Base-by-base conservation (phyloP, 2,113 vertebrate species). In the Oxyruncus cristatus region DNA sequence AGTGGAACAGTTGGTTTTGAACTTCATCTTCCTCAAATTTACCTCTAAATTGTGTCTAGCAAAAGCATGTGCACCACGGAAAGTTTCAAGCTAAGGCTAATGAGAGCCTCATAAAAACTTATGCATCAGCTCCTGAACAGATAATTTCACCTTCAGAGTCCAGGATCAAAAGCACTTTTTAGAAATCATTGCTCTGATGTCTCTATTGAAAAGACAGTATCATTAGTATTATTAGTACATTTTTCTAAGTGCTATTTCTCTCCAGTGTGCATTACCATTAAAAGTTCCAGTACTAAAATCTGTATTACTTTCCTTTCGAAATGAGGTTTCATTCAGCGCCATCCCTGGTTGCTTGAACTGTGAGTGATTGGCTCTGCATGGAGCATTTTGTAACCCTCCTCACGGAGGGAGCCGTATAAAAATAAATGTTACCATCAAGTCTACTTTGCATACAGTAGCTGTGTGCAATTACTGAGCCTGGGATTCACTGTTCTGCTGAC, bases 241-340 rank as follows among this genome's bases (percentile, higher is more conserved):
- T 88, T 94, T 91, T 66, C 58, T 71, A 80, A 91, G 70, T 91
- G 67, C 35, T 91, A 59, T 92, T 71, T 92, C 94, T 94, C 84
- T 96, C 85, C 46, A 33, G 96, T 75, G 88, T 93, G 79, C 82
- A 92, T 92, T 88, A 88, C 49, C 76, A 88, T 94, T 94, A 95
- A 85, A 93, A 78, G 63, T 91, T 93, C 15, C 79, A 79, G 61
- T 17, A 37, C 55, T 91, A 89, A 95, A 85, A 85, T 84, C 87
- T 75, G 1, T 81, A 84, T 84, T 71, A 68, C 61, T 88, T 87
- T 81, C 67, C 74, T 79, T 96, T 93, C 16, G 39, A 93, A 94
- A 88, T 76, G 68, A 93, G 46, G 32, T 78, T 88, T 79, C 66
- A 79, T 95, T 92, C 87, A 58, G 49, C 0, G 1, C 49, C 62